Conservation (phyloP, 2,113 vertebrate species). For the Emydura subglobosa region DNA sequence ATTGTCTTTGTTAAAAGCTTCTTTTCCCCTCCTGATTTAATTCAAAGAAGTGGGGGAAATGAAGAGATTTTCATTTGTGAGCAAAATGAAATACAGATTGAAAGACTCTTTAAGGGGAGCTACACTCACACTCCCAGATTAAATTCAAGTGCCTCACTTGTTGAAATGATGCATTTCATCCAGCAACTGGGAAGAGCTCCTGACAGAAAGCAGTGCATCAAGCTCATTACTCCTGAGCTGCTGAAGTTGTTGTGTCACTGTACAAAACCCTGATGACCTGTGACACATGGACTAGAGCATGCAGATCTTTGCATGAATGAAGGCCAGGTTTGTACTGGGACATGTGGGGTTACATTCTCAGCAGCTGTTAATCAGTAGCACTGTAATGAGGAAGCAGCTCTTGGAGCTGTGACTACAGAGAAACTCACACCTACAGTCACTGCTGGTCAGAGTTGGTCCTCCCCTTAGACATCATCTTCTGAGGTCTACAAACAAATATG, state of each 20-base stretch:
- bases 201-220: background rate
- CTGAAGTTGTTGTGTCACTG: background rate
- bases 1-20: background rate
- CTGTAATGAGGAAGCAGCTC: background rate
- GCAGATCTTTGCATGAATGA: background rate
- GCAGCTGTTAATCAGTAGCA: background rate
- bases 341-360: rapidly evolving
- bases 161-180: background rate
- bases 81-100: background rate
- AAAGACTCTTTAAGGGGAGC: background rate
- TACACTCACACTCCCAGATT: background rate
- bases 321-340: rapidly evolving
- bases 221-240: background rate
- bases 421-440: background rate
- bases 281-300: background rate
- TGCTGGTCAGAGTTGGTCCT: background rate
- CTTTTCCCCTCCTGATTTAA: background rate
- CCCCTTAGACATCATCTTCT: background rate
- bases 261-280: background rate
- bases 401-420: background rate
- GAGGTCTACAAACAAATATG: background rate
- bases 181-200: background rate
- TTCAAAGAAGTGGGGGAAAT: background rate
- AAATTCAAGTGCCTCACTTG: rapidly evolving
- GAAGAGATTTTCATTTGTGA: background rate